A percentile compares a stretch with the other conserved stretches of the same genome.
Conservation (phyloP, 2,797 vertebrate species). For the Prionace glauca region DNA sequence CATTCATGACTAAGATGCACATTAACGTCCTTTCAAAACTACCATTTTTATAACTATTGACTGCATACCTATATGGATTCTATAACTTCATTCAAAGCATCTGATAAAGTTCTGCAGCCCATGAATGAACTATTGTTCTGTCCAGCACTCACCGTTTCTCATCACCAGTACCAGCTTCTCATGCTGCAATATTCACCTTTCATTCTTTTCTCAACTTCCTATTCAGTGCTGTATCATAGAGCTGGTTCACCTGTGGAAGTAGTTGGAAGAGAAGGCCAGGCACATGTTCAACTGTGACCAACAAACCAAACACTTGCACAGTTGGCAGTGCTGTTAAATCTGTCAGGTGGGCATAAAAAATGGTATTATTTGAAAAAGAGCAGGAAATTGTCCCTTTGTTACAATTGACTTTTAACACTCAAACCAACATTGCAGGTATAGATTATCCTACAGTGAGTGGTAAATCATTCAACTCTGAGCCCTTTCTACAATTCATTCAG, state of each 20-base stretch:
- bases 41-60: neutral
- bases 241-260: neutral
- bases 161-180: neutral
- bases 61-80: neutral
- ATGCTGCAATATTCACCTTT: neutral
- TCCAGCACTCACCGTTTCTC: neutral
- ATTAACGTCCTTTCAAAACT: neutral
- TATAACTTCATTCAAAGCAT: neutral
- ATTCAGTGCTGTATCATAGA: neutral
- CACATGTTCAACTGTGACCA: neutral
- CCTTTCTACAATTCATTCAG: too few species aligned
- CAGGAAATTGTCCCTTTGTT: too few species aligned
- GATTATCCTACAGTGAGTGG: too few species aligned
- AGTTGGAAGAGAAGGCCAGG: neutral
- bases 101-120: neutral
- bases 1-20: neutral
- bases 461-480: too few species aligned
- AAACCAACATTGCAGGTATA: too few species aligned
- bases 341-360: neutral
- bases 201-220: neutral
- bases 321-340: neutral
- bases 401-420: too few species aligned
- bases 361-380: neutral
- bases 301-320: neutral
- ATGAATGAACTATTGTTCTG: neutral